These are phyloP conservation scores for Chalcosyrphus nemorum DNA, from an alignment of 2,888 invertebrate genomes.

Conservation along the genomic window DNA sequence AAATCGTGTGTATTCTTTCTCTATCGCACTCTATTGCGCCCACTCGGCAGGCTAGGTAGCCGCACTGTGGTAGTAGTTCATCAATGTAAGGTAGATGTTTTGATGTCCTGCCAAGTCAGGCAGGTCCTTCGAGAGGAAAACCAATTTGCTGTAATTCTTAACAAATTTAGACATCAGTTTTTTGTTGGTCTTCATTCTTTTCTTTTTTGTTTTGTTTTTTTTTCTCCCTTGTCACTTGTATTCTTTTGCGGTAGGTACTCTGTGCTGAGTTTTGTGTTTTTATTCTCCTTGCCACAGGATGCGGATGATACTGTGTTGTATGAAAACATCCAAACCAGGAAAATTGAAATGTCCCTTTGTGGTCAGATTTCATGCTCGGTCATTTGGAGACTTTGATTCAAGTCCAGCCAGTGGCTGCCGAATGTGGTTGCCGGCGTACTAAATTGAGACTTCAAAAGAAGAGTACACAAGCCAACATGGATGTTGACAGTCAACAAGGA, in stretches of 20 bases:
- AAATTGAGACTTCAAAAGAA: constrained; percentile 54
- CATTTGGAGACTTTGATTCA: constrained; percentile 48
- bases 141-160: constrained; percentile 67
- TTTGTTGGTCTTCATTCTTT: background rate
- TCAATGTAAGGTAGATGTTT: constrained; percentile 40
- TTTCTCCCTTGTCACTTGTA: constrained; percentile 2
- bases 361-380: constrained; percentile 64
- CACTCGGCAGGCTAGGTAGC: constrained; percentile 28
- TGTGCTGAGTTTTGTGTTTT: constrained; percentile 9
- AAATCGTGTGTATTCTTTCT: constrained; percentile 56
- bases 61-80: constrained; percentile 32
- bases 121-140: constrained; percentile 46
- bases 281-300: constrained; percentile 42
- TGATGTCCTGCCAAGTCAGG: constrained; percentile 42
- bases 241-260: constrained; percentile 54
- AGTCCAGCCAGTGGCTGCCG: constrained; percentile 36
- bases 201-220: background rate
- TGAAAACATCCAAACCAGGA: constrained; percentile 55
- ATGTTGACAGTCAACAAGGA: no score
- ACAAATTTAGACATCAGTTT: constrained; percentile 66
- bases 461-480: background rate
- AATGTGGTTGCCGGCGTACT: constrained; percentile 52
- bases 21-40: constrained; percentile 29
- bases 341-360: constrained; percentile 54
- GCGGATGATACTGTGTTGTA: constrained; percentile 30